Base-by-base conservation (phyloP, 2,797 vertebrate genomes). In the Enteromius anoplus region DNA sequence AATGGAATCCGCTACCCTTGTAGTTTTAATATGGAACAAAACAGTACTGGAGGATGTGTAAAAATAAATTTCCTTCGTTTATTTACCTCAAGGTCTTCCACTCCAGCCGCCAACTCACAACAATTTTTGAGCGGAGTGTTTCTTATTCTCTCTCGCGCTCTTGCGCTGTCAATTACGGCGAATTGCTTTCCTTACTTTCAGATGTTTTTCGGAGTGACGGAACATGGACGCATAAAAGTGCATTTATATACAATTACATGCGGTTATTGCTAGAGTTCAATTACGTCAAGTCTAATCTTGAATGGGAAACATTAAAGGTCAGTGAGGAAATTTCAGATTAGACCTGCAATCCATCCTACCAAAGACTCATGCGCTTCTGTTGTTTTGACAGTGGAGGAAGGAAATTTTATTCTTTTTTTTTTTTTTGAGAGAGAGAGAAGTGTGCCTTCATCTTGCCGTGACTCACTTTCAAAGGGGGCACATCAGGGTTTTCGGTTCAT, bases 401-500 rank as follows among this genome's bases (percentile, higher is more conserved):
- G 69, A 87, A 76, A 84, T 78, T 62, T 19, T 10, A 60, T 58
- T 69, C 51, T 80, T 71, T n/a, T 45, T 80, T 45, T 9, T 40
- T 42, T 42, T 10, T 12, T 45, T 26, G 26, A 26, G 12, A 12
- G 3, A 40, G 47, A 29, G 23, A 81, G 66, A 84, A 29, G 23
- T 42, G 53, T 19, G 60, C 47, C 64, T 84, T 75, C 80, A 37
- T 83, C 60, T 79, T 89, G 88, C 70, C 90, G 15, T 58, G 85
- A 88, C 88, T 91, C 89, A 90, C 87, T 87, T 89, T 80, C 87
- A 85, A 88, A 23, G 81, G 88, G 88, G 88, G 88, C 90, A 87
- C 85, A 89, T 81, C 82, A 88, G 78, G 88, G 79, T 87, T 92
- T 91, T 86, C 90, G 89, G 90, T 80, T 89, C 84, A 92, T 90